A percentile compares a stretch with the other conserved stretches of the same genome.
Conservation (phyloP, 2,888 invertebrate species). For the Nasonia oneida region DNA sequence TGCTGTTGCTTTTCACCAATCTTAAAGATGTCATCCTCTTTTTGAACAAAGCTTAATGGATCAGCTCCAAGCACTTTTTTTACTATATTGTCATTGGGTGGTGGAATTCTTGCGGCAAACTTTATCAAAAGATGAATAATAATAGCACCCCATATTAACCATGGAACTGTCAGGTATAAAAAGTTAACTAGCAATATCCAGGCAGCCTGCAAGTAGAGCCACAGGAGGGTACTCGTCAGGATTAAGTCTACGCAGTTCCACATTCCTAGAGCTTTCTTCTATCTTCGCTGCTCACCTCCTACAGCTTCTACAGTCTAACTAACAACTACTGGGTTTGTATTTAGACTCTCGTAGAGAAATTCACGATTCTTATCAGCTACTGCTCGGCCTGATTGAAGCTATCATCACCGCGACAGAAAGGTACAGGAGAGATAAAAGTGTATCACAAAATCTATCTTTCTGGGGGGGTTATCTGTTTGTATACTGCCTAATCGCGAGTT, state of each 20-base stretch:
- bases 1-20: constrained; percentile 45
- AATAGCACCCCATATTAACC: constrained; percentile 73
- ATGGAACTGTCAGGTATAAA: constrained; percentile 72
- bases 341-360: constrained; percentile 3
- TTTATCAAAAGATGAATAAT: constrained; percentile 67
- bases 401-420: background rate
- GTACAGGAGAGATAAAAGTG: background rate
- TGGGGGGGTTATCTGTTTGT: constrained; percentile 11
- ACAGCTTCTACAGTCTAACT: background rate
- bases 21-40: constrained; percentile 62
- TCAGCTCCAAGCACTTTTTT: constrained; percentile 74
- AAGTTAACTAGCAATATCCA: constrained; percentile 67
- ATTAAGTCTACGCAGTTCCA: constrained; percentile 64
- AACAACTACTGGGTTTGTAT: background rate
- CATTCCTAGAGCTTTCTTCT: constrained; percentile 42
- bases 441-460: background rate
- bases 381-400: background rate
- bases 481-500: background rate
- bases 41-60: constrained; percentile 64
- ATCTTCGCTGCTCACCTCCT: background rate
- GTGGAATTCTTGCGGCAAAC: constrained; percentile 69
- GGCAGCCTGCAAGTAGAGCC: constrained; percentile 70
- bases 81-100: constrained; percentile 68
- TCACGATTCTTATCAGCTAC: constrained; percentile 33
- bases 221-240: constrained; percentile 68